A percentile compares a stretch with the other conserved stretches of the same genome.
Conservation (phyloP, 2,797 vertebrate species). For the Merluccius polli region DNA sequence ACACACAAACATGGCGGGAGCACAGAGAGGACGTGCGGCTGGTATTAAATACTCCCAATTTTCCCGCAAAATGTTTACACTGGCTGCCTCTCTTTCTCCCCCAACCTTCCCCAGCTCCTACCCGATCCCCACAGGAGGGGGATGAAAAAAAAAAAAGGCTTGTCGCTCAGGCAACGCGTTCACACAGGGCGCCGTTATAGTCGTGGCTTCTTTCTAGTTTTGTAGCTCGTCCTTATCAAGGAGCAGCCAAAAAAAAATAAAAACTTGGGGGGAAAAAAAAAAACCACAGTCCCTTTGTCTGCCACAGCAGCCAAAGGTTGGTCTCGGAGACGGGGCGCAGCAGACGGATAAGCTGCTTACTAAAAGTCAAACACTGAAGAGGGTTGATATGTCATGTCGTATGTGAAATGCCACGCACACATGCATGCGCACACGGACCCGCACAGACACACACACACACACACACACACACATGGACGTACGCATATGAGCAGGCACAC, state of each 20-base stretch:
- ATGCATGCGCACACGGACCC: constrained; percentile 22
- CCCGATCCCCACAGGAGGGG: constrained; percentile 36
- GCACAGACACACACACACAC: constrained; percentile 15
- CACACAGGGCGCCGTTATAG: constrained; percentile 58
- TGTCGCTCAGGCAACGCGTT: constrained; percentile 58
- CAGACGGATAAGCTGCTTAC: constrained; percentile 71
- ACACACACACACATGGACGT: background rate
- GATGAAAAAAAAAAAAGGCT: constrained; percentile 25
- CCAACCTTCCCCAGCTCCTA: constrained; percentile 44
- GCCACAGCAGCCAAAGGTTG: constrained; percentile 66
- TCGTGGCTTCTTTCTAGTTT: constrained; percentile 58
- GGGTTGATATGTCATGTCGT: constrained; percentile 58
- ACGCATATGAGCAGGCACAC: constrained; percentile 16
- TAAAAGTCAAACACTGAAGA: constrained; percentile 66
- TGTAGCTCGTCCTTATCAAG: constrained; percentile 65
- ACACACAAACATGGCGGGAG: constrained; percentile 21
- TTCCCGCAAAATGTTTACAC: constrained; percentile 55
- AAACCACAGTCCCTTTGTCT: constrained; percentile 59
- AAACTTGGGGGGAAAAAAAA: no score
- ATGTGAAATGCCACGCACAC: constrained; percentile 53
- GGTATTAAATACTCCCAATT: constrained; percentile 32
- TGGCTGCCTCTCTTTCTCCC: constrained; percentile 33
- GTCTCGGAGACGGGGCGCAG: constrained; percentile 52
- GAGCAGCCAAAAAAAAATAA: constrained; percentile 49
- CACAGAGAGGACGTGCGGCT: constrained; percentile 18